These are phyloP conservation scores for Lacanobia wlatinum DNA, from an alignment of 2,888 invertebrate genomes.

Conservation along the genomic window DNA sequence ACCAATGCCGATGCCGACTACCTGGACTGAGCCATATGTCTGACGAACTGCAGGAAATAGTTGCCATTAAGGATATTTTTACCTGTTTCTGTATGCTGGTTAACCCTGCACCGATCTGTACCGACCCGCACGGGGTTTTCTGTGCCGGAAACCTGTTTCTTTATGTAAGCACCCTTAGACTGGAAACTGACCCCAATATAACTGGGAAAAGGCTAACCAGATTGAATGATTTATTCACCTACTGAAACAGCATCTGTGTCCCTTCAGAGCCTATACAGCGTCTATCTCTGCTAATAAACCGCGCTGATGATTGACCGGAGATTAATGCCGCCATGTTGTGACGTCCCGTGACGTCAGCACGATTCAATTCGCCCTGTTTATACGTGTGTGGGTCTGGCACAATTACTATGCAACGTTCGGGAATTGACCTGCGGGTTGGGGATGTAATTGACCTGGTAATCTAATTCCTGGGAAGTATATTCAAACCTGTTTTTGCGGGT, in stretches of 20 bases:
- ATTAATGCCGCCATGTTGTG: conserved; percentile 65
- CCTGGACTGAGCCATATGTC: no score
- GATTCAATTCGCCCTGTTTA: conserved; percentile 31
- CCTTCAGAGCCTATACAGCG: not conserved
- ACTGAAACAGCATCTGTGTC: not conserved
- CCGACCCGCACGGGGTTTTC: no score
- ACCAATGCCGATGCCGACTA: no score
- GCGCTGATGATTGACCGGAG: conserved; percentile 66
- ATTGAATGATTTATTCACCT: not conserved
- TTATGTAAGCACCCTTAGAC: no score
- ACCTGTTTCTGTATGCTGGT: no score
- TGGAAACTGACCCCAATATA: no score
- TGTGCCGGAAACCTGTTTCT: no score
- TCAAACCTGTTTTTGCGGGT: not conserved
- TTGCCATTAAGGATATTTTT: no score
- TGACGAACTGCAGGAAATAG: no score
- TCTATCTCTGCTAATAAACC: conserved; percentile 50
- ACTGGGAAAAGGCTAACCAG: no score
- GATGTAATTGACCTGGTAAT: conserved; percentile 31
- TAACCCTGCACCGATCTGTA: no score
- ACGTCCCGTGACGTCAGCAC: conserved; percentile 51
- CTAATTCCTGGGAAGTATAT: conserved; percentile 13
- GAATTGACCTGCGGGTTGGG: conserved; percentile 30
- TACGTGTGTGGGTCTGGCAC: conserved; percentile 4
- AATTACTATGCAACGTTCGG: conserved; percentile 37